Evolutionary conservation across 2,113 vertebrate species (phyloP).

Genomic region (Cnemophilus loriae): DNA sequence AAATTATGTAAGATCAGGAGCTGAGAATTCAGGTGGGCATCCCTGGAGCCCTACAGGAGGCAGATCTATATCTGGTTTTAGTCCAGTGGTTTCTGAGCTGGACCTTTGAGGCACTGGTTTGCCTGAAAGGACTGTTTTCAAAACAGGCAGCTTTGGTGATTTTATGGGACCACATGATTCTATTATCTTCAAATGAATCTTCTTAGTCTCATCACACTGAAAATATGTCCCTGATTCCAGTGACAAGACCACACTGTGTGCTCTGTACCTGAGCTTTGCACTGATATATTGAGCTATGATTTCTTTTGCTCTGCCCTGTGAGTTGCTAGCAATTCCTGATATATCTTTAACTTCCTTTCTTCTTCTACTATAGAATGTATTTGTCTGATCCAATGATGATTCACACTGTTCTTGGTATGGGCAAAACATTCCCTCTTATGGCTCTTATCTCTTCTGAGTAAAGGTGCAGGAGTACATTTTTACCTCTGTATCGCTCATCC

Average conservation of each 20-base stretch:
- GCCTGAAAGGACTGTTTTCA: neutral
- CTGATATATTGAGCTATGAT: too few relatives aligned
- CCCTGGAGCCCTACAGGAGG: neutral
- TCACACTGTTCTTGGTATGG: neutral
- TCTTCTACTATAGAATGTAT: neutral
- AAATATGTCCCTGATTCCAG: neutral
- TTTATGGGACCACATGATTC: neutral
- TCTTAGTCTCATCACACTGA: neutral
- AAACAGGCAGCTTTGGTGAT: neutral
- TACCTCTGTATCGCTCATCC: neutral
- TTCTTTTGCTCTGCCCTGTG: neutral
- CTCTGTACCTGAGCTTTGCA: neutral
- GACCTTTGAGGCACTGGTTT: neutral
- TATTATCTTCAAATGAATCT: neutral
- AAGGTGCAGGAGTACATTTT: neutral
- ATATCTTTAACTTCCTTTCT: neutral
- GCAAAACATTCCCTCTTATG: neutral
- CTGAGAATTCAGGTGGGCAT: neutral
- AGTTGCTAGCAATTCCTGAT: neutral
- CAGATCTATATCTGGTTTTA: neutral
- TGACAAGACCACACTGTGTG: neutral
- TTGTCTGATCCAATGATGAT: neutral
- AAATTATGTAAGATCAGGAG: neutral
- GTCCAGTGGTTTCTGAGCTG: neutral
- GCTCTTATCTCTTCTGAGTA: neutral